Evolutionary conservation across 2,888 invertebrate species (phyloP), one percentile per base, ranked within the genome.

Genomic region (Dasypogon diadema): DNA sequence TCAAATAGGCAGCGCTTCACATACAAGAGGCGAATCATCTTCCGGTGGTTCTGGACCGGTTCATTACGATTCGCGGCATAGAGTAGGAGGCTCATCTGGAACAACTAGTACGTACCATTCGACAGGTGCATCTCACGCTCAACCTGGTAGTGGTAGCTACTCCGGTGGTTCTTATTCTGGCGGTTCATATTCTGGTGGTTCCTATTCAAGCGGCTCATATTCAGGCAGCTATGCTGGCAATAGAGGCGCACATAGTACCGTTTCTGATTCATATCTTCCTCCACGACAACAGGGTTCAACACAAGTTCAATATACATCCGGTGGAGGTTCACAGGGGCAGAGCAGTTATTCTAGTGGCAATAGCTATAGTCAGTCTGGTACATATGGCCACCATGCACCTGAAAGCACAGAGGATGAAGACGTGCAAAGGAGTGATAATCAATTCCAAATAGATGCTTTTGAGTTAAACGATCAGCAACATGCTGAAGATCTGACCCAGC

Each of bases 381-480:
- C 37, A 5, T 21, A 37, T 16, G 26, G 21, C 2, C 60, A 60
- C 8, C 34, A 21, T 6, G 5, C 5, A 4, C n/a, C 26, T 30
- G 16, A 14, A 30, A 26, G 16, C 16, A 12, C 16, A 16, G 48
- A 48, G 22, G 26, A 68, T 30, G 51, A 24, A 6, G 68, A 68
- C 16, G 16, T 48, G 12, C 70, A 70, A 54, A 51, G 55, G 24
- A 65, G 42, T 2, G 77, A 76, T 22, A 65, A 63, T 24, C 26
- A 77, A 12, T 78, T 76, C 4, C 77, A 78, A 48, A 1, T 76
- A 56, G 65, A 16, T 8, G 65, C 14, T 4, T 65, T 65, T 24
- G 65, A 78, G 68, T 78, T 46, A 16, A 54, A 54, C 14, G 76
- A 75, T 55, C 74, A 60, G 70, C 78, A 74, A 74, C 75, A 79